Base-by-base conservation (phyloP, 2,888 invertebrate species). In the Melinopterus prodromus region DNA sequence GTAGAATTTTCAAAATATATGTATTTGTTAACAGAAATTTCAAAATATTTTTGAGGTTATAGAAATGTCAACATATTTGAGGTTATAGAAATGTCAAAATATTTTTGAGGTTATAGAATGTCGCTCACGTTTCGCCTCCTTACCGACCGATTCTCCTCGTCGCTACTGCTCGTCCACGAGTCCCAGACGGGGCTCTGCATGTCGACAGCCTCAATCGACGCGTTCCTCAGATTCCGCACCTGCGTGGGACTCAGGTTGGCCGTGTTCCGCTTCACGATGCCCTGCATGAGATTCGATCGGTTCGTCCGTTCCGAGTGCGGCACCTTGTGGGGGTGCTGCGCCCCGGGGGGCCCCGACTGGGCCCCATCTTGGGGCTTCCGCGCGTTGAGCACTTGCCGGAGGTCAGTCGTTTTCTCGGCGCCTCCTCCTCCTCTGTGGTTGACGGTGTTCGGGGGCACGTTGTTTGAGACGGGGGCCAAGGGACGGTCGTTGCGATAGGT, bases 231-330 rank as follows among this genome's bases (percentile, higher is more conserved):
- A 70, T 78, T 79, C 15, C 77, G 71, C 12, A 81, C 69, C 6
- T 76, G 37, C 12, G 78, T 80, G 6, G 80, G 75, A 15, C 71
- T 80, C 6, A 78, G 15, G 0, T 77, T 77, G 9, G 77, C 78
- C 15, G 77, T 70, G 16, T 77, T 78, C 37, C 77, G 77, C 9
- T 72, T 16, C 6, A 76, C 71, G 15, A 79, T 16, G 70, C 74
- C 78, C 9, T 76, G 78, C 81, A 81, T 79, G 0, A 81, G 70
- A 4, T 69, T 71, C 5, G 80, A 70, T 9, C 78, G 35, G 74
- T 81, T 81, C 38, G 81, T 81, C 35, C 77, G 74, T 16, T 79
- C 76, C 35, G 81, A 81, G 77, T 79, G 71, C 3, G 79, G 78
- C 53, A 77, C 77, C 35, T 70, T 80, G 7, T 36, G n/a, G 77